These are phyloP conservation scores for Aphelocoma californica DNA, from an alignment of 2,797 vertebrate genomes.

Conservation along the genomic window DNA sequence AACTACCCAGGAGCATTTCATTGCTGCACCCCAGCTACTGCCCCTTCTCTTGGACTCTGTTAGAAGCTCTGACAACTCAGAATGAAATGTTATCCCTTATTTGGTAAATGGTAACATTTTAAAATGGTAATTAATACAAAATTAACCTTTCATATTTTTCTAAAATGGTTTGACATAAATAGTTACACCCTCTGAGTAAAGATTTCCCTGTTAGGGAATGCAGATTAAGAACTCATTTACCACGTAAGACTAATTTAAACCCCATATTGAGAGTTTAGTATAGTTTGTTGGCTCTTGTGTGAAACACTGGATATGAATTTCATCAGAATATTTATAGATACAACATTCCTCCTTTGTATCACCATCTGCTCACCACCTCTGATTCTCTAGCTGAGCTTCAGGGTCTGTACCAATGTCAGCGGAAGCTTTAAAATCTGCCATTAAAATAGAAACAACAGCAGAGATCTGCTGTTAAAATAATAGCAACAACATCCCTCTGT, in stretches of 20 bases:
- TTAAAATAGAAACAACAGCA: slow-evolving; percentile 64
- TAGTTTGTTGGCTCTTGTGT: not conserved
- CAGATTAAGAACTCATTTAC: not conserved
- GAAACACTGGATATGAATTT: slow-evolving; percentile 20
- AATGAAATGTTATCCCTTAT: not conserved
- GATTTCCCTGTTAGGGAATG: not conserved
- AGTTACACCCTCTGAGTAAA: not conserved
- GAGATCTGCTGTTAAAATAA: slow-evolving; percentile 65
- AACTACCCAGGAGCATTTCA: not conserved
- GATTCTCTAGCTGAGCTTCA: slow-evolving; percentile 41
- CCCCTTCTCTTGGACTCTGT: not conserved
- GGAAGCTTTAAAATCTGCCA: slow-evolving; percentile 66
- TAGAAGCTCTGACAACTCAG: not conserved
- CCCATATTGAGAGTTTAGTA: not conserved
- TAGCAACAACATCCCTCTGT: slow-evolving; percentile 62
- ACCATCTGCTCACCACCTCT: slow-evolving; percentile 64
- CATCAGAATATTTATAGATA: slow-evolving; percentile 55
- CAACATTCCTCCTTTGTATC: slow-evolving; percentile 45
- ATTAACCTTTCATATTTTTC: not conserved
- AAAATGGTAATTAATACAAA: not conserved
- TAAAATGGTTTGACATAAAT: not conserved
- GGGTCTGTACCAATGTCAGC: slow-evolving; percentile 54
- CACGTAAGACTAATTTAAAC: not conserved
- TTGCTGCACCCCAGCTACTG: not conserved
- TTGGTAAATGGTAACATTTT: not conserved